Base-by-base conservation (phyloP, 2,888 invertebrate species). In the Alentia gelatinosa region DNA sequence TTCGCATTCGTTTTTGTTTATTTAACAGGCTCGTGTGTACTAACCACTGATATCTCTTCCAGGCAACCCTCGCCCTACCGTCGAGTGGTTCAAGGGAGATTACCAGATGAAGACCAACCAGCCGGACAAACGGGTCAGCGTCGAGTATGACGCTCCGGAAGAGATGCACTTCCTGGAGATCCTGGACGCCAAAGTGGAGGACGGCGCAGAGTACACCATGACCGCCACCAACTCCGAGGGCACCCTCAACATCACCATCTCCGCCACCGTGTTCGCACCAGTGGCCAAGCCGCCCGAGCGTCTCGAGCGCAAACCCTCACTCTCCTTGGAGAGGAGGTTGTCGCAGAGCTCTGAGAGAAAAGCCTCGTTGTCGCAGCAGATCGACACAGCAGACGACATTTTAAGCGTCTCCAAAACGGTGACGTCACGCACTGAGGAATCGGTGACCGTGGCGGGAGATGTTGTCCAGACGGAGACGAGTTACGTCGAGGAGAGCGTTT, bases 11-110 rank as follows among this genome's bases (percentile, higher is more conserved):
- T n/a, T n/a, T n/a, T n/a, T n/a, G n/a, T n/a, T n/a, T n/a, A n/a
- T n/a, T n/a, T n/a, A n/a, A n/a, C n/a, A n/a, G n/a, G n/a, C n/a
- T n/a, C n/a, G n/a, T n/a, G n/a, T n/a, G n/a, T n/a, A n/a, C n/a
- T n/a, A n/a, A n/a, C n/a, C n/a, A n/a, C n/a, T n/a, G n/a, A n/a
- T n/a, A n/a, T 56, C 30, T n/a, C 42, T 63, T 91, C 1, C 83
- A 91, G 91, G 91, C 63, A 50, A 92, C 23, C 92, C 93, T 15
- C 42, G 79, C n/a, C 92, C 95, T 4, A 93, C 92, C 19, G 94
- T 96, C 63, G 93, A 93, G 88, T 96, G 96, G 96, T 92, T 92
- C 68, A 94, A 94, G 68, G 94, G 94, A 90, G 94, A 94, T 0
- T 89, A 93, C 37, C 90, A 89, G 15, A 68, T 94, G 30, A 90